phyloP scores from a whole-genome alignment of 2,888 invertebrate genomes.

The Cancer borealis region DNA sequence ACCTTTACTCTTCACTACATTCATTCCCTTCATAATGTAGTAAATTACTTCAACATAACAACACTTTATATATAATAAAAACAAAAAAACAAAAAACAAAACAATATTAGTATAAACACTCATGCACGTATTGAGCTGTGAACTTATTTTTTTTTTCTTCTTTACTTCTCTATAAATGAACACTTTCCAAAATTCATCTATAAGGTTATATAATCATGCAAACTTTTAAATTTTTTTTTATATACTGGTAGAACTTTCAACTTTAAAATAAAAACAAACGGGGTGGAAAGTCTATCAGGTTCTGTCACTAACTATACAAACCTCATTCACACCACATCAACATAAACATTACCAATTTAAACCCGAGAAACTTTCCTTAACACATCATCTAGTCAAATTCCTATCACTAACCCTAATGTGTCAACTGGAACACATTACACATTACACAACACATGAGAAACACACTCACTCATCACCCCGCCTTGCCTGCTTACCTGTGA shows the following conservation, averaged over 20 bases:
- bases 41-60: background rate
- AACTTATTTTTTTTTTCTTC: background rate
- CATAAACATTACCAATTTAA: too few species aligned
- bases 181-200: too few species aligned
- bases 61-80: background rate
- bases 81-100: background rate
- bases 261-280: background rate
- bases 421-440: too few species aligned
- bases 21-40: background rate
- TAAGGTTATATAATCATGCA: background rate
- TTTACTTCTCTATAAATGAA: background rate
- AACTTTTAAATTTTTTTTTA: background rate
- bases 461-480: background rate
- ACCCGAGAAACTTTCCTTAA: too few species aligned
- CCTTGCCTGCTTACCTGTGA: slow-evolving; percentile 54
- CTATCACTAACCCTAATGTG: too few species aligned
- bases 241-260: background rate
- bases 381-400: too few species aligned
- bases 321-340: too few species aligned
- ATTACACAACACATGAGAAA: background rate
- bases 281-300: too few species aligned
- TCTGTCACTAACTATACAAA: too few species aligned
- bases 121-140: background rate
- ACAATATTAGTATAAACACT: too few species aligned
- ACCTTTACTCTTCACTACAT: background rate